Evolutionary conservation across 2,113 vertebrate species (phyloP).

Genomic region (Anarrhichthys ocellatus): DNA sequence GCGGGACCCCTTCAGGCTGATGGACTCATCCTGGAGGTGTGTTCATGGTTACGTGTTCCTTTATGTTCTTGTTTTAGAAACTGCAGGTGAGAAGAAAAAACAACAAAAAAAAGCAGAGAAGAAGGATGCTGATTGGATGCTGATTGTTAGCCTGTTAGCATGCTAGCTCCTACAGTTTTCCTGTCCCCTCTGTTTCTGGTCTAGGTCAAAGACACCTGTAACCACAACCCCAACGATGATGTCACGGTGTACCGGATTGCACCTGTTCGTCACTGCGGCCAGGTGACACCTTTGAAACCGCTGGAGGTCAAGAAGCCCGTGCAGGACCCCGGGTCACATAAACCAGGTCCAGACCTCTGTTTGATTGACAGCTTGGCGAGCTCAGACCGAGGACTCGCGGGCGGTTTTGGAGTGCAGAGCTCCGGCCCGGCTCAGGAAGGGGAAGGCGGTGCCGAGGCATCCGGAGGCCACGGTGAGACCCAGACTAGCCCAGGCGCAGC

Average conservation of each 20-base stretch:
- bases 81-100: neutral
- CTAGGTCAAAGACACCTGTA: neutral
- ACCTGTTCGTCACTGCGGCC: neutral
- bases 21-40: neutral
- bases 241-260: neutral
- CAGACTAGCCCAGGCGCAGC: slow-evolving; percentile 89
- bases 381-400: slow-evolving; percentile 84
- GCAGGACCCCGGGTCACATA: neutral
- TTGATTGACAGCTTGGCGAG: neutral
- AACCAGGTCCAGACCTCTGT: neutral
- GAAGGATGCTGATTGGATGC: neutral
- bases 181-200: neutral
- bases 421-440: slow-evolving; percentile 84
- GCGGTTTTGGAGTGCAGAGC: slow-evolving; percentile 84
- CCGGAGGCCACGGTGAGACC: slow-evolving; percentile 86
- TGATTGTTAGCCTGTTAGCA: slow-evolving; percentile 1
- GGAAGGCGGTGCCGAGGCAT: slow-evolving; percentile 88
- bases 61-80: neutral
- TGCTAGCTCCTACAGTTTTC: neutral
- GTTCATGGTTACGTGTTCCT: neutral
- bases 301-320: neutral
- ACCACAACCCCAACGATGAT: neutral
- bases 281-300: neutral
- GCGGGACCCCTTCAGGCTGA: too few relatives aligned
- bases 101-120: neutral